phyloP scores from a whole-genome alignment of 2,888 invertebrate genomes.

The Magallana nippona region DNA sequence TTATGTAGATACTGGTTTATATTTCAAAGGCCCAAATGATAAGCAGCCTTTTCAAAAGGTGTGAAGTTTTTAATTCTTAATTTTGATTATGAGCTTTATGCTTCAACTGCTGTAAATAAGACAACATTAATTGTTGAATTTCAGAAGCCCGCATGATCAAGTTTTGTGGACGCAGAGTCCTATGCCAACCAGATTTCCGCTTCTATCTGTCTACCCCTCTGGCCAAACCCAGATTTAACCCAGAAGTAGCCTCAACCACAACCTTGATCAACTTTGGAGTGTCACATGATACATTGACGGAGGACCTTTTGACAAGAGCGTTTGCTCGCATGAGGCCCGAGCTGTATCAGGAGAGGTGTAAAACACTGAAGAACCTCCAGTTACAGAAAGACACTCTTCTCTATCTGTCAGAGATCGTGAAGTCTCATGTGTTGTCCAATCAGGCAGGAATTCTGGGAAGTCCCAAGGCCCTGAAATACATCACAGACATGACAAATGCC shows the following conservation, averaged over 20 bases:
- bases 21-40: too few relatives aligned
- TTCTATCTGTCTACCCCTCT: constrained; percentile 74
- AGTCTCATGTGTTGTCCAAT: constrained; percentile 67
- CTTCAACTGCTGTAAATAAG: too few relatives aligned
- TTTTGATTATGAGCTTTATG: too few relatives aligned
- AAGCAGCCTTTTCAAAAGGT: too few relatives aligned
- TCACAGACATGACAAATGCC: constrained; percentile 72
- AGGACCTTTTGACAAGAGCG: constrained; percentile 75
- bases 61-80: too few relatives aligned
- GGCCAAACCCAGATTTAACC: constrained; percentile 73
- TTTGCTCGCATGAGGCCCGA: constrained; percentile 76
- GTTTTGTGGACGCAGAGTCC: constrained; percentile 76
- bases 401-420: constrained; percentile 66
- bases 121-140: neutral
- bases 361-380: constrained; percentile 70
- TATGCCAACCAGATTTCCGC: constrained; percentile 77
- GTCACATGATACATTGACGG: constrained; percentile 76
- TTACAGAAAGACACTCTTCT: constrained; percentile 70
- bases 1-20: too few relatives aligned
- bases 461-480: constrained; percentile 71
- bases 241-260: constrained; percentile 74
- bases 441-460: constrained; percentile 71
- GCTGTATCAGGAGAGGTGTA: constrained; percentile 73
- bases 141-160: constrained; percentile 76
- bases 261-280: constrained; percentile 77